Evolutionary conservation across 2,888 invertebrate genomes (phyloP).

Genomic region (Ephialtes manifestator): DNA sequence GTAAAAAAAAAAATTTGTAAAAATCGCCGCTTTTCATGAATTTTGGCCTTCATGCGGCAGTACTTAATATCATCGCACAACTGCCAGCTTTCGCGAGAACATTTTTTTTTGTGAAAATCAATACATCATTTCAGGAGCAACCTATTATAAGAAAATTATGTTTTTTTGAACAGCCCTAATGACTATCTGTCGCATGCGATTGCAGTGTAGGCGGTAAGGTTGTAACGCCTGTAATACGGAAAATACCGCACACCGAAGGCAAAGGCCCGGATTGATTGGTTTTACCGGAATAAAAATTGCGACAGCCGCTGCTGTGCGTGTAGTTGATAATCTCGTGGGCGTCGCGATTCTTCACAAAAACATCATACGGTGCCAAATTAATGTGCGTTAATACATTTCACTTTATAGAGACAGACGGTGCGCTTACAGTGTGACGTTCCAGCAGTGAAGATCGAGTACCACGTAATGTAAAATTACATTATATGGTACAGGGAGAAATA

Average conservation of each 20-base stretch:
- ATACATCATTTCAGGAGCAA: too few relatives aligned
- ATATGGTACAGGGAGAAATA: background rate
- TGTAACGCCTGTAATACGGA: slow-evolving; percentile 21
- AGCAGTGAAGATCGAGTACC: slow-evolving; percentile 11
- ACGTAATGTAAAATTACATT: slow-evolving; percentile 7
- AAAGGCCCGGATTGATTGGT: slow-evolving; percentile 30
- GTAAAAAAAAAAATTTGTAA: too few relatives aligned
- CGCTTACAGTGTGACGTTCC: background rate
- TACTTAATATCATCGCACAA: too few relatives aligned
- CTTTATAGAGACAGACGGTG: slow-evolving; percentile 12
- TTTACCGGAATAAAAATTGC: slow-evolving; percentile 46
- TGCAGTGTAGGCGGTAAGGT: slow-evolving; percentile 13
- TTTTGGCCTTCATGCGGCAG: too few relatives aligned
- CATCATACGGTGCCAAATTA: slow-evolving; percentile 77
- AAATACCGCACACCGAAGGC: background rate
- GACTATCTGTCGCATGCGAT: slow-evolving; percentile 25
- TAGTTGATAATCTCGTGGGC: slow-evolving; percentile 20
- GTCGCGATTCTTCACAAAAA: slow-evolving; percentile 71
- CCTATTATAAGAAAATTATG: too few relatives aligned
- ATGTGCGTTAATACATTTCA: slow-evolving; percentile 72
- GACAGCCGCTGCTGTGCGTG: slow-evolving; percentile 35
- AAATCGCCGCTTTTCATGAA: too few relatives aligned
- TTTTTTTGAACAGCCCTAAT: too few relatives aligned
- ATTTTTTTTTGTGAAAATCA: too few relatives aligned
- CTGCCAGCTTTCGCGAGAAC: too few relatives aligned